Evolutionary conservation across 2,797 vertebrate genomes (phyloP).

Genomic region (Notoglanidium macrostoma): DNA sequence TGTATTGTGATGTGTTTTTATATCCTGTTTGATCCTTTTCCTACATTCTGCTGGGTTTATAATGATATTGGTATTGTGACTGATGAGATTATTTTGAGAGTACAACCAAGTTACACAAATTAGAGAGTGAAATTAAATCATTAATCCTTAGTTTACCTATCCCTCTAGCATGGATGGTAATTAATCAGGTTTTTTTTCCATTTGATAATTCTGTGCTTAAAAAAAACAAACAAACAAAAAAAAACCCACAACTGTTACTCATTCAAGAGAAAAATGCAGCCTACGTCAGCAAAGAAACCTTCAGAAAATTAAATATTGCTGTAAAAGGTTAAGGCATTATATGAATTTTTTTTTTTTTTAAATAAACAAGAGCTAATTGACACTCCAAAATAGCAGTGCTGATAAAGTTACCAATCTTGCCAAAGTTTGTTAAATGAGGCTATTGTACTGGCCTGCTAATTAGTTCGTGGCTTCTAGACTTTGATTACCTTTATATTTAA

Average conservation of each 20-base stretch:
- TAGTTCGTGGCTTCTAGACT: conserved; percentile 59
- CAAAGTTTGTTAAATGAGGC: conserved; percentile 52
- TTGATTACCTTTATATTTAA: conserved; percentile 60
- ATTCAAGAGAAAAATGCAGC: background rate
- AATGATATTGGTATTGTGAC: background rate
- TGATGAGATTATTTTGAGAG: background rate
- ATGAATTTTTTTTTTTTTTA: too few species aligned
- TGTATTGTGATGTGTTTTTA: background rate
- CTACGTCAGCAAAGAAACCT: background rate
- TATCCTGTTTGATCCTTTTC: background rate
- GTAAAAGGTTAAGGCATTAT: background rate
- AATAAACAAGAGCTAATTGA: background rate
- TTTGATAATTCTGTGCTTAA: background rate
- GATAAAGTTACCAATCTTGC: conserved; percentile 53
- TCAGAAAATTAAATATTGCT: background rate
- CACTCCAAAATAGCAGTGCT: conserved; percentile 45
- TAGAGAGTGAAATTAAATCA: background rate
- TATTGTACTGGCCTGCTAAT: conserved; percentile 54
- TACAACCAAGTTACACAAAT: background rate
- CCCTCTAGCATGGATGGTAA: background rate
- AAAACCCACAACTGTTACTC: too few species aligned
- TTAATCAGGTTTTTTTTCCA: background rate
- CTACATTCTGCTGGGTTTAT: background rate
- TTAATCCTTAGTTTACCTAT: background rate
- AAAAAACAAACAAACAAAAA: too few species aligned